Percentiles rank a stretch among this genome's conserved stretches.
These are phyloP conservation scores for Hydrotaea cyrtoneurina DNA, from an alignment of 2,888 invertebrate species.

Conservation along the genomic window DNA sequence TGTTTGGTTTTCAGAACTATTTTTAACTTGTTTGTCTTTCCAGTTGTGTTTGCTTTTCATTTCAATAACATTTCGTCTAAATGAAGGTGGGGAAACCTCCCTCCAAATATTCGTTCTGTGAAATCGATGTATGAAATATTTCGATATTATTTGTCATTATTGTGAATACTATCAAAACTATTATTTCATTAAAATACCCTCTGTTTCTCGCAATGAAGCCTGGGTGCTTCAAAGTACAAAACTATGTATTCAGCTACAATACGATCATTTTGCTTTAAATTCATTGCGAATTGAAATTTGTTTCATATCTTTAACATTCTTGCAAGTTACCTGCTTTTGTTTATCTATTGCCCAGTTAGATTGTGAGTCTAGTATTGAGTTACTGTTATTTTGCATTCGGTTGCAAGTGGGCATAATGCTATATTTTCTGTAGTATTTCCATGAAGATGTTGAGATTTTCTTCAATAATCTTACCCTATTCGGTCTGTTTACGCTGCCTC, in stretches of 20 bases:
- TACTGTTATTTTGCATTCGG: slow-evolving; percentile 62
- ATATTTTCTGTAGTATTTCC: slow-evolving; percentile 67
- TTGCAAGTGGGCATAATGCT: slow-evolving; percentile 66
- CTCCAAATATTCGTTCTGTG: background rate
- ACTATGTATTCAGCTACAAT: too few species aligned
- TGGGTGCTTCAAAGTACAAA: too few species aligned
- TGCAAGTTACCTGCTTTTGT: slow-evolving; percentile 2
- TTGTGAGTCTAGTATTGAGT: slow-evolving; percentile 1
- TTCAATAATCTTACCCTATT: slow-evolving; percentile 75
- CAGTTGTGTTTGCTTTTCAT: background rate
- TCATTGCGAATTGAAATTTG: background rate
- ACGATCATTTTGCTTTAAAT: background rate
- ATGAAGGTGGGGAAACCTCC: background rate
- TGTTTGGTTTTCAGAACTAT: slow-evolving; percentile 17
- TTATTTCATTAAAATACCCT: background rate
- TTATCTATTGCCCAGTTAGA: background rate
- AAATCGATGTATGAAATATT: background rate
- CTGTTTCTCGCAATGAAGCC: background rate
- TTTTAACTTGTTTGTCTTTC: slow-evolving; percentile 22
- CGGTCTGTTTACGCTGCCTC: slow-evolving; percentile 76
- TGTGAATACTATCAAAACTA: background rate
- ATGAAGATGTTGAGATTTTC: slow-evolving; percentile 66
- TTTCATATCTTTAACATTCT: slow-evolving; percentile 12
- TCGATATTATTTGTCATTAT: background rate
- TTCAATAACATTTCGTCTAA: background rate